phyloP scores from a whole-genome alignment of 2,113 vertebrate species.

The Corydoras sp. region DNA sequence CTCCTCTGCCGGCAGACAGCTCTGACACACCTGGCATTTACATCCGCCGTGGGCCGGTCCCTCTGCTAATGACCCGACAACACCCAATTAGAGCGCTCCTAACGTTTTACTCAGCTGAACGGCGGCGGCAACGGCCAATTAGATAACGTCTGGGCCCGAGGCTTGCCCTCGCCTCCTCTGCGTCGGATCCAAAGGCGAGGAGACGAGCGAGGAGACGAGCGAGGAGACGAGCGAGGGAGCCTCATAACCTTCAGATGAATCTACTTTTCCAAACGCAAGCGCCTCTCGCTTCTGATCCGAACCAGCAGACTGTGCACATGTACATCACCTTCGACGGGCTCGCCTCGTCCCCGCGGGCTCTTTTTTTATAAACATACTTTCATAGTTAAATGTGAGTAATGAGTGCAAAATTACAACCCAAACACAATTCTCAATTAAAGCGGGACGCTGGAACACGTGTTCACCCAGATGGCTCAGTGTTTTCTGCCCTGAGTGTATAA shows the following conservation, averaged over 20 bases:
- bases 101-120: slow-evolving; percentile 66
- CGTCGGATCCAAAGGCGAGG: slow-evolving; percentile 54
- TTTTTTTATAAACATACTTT: background rate
- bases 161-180: slow-evolving; percentile 53
- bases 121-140: slow-evolving; percentile 70
- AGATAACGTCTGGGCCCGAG: slow-evolving; percentile 63
- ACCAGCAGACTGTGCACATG: background rate
- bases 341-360: background rate
- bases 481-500: background rate
- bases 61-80: slow-evolving; percentile 59
- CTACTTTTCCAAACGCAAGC: background rate
- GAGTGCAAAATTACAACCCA: slow-evolving; percentile 2
- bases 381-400: background rate
- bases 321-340: background rate
- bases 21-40: slow-evolving; percentile 67
- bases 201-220: background rate
- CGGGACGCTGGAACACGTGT: slow-evolving; percentile 8
- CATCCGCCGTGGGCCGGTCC: slow-evolving; percentile 60
- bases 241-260: background rate
- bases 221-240: background rate
- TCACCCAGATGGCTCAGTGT: slow-evolving; percentile 28
- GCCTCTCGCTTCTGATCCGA: background rate
- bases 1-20: slow-evolving; percentile 42
- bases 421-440: slow-evolving; percentile 35
- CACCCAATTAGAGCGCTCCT: slow-evolving; percentile 65